Base-by-base conservation (phyloP, 1,140 invertebrate species). In the Anastrepha ludens region DNA sequence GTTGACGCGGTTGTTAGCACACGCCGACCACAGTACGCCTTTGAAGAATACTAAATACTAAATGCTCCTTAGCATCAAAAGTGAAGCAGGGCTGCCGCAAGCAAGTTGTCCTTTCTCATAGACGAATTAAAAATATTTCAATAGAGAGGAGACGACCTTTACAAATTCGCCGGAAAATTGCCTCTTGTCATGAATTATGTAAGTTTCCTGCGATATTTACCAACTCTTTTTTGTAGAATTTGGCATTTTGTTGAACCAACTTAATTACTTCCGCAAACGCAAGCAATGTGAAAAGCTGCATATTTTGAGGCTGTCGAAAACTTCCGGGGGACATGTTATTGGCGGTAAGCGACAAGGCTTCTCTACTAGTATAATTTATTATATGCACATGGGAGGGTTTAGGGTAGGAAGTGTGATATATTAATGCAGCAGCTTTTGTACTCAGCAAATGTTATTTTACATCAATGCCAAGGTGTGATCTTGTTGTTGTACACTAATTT, bases 11-110 rank as follows among this genome's bases (percentile, higher is more conserved):
- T 67, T 67, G 64, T 67, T 3, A 67, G 64, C 29, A 11, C 8
- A 67, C 4, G 64, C 39, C 39, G 64, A 39, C 39, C 20, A 67
- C 39, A 29, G 6, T 8, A 13, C 11, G 1, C 13, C 20, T 39
- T 67, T 39, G 39, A 39, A 39, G 64, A 67, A 67, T 67, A 67
- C 39, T 67, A 29, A 67, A 67, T 67, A 67, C 39, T 67, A 29
- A 67, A 67, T 67, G 5, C 8, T 67, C 2, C 20, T 67, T 39
- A 13, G 3, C 2, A 39, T 7, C 9, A 39, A 9, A 13, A 67
- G 2, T 67, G 2, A 9, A 67, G 9, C 9, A 3, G 0, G 0
- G n/a, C 62, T 29, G 29, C 50, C 50, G 11, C 50, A 55, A 55
- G 11, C 6, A 55, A 55, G 11, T 11, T 55, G 50, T 55, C 50